These are phyloP conservation scores for Phthorimaea operculella DNA, from an alignment of 1,140 invertebrate genomes.

Conservation along the genomic window DNA sequence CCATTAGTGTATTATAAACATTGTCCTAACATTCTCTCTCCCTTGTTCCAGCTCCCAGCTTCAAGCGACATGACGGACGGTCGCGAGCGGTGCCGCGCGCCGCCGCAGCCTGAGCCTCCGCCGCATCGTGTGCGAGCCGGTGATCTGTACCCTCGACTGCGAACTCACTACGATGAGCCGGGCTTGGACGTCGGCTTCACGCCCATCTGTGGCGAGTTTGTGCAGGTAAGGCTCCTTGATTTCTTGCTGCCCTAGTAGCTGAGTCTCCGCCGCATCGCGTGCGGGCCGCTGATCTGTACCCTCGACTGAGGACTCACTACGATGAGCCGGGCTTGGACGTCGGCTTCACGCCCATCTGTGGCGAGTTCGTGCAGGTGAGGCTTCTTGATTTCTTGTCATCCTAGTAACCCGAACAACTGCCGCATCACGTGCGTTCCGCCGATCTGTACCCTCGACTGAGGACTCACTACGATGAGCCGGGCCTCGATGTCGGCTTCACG, in stretches of 20 bases:
- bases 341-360: constrained; percentile 7
- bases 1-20: too few species aligned
- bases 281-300: constrained; percentile 58
- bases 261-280: constrained; percentile 54
- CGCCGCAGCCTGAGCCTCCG: constrained; percentile 52
- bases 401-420: too few species aligned
- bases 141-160: constrained; percentile 55
- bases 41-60: constrained; percentile 25
- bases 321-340: constrained; percentile 57
- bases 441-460: constrained; percentile 57
- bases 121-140: constrained; percentile 55
- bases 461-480: constrained; percentile 59
- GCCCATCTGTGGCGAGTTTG: constrained; percentile 62
- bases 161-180: constrained; percentile 59
- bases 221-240: constrained; percentile 41
- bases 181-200: constrained; percentile 52
- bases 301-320: constrained; percentile 48
- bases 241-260: constrained; percentile 6
- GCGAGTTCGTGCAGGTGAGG: not conserved
- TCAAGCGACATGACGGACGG: constrained; percentile 48
- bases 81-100: constrained; percentile 51
- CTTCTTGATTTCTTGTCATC: too few species aligned
- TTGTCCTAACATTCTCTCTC: not conserved
- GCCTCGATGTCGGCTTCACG: constrained; percentile 48
- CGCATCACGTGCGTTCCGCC: constrained; percentile 52